Evolutionary conservation across 2,113 vertebrate genomes (phyloP), one percentile per base, ranked within the genome.

Genomic region (Nicator chloris): DNA sequence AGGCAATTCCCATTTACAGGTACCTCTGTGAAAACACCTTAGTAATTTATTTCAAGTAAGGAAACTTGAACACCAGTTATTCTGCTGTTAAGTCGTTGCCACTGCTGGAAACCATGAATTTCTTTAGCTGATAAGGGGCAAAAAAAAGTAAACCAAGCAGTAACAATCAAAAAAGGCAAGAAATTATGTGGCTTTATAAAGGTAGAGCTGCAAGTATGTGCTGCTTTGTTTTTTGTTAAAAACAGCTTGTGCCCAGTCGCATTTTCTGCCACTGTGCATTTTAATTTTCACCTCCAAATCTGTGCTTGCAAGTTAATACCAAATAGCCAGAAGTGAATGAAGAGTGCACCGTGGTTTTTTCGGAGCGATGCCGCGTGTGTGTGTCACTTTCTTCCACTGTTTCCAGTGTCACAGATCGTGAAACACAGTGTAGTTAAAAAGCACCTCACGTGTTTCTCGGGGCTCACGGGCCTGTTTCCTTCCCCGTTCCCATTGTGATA

Each of bases 291-390:
- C 15, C 37, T 83, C 44, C 53, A 44, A 84, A 85, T 59, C 63
- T 9, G 5, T 28, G 11, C 7, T 22, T 28, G 23, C 16, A 10
- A n/a, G 4, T 51, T 75, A 60, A 84, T 92, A 51, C 24, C 24
- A 44, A 70, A 44, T 1, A 68, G 45, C 54, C 44, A 49, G 54
- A 65, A 11, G 30, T 30, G 54, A 59, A 51, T 37, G 40, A 30
- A 31, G 27, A 7, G 0, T 6, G 28, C 19, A 6, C 10, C 5
- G 7, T 22, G 35, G 0, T 28, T 75, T 78, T 79, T 78, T 33
- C 2, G 1, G 27, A 57, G 40, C 0, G 0, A 31, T 18, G 50
- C 22, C 24, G 37, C 69, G 54, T 20, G 37, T 72, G 54, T 20
- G 37, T 30, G 59, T 66, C 59, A 8, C 44, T 80, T 80, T 75